A percentile compares a stretch with the other conserved stretches of the same genome.
Conservation (phyloP, 2,888 invertebrate species). For the Eupithecia pulchellata region DNA sequence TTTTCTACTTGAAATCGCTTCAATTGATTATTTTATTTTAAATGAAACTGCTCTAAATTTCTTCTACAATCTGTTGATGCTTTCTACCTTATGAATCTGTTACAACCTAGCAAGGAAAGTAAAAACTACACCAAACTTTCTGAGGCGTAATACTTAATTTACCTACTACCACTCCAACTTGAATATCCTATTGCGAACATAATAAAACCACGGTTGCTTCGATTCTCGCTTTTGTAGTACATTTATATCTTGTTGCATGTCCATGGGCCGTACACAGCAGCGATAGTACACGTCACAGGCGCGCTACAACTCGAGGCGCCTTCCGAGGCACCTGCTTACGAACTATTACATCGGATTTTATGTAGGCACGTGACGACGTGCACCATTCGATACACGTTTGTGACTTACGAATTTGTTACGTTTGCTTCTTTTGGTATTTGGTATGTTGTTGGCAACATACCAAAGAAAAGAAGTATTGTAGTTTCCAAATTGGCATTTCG, state of each 20-base stretch:
- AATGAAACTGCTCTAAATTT: too few relatives aligned
- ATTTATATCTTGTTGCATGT: slow-evolving; percentile 24
- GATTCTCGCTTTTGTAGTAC: slow-evolving; percentile 11
- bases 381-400: slow-evolving; percentile 19
- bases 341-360: slow-evolving; percentile 24
- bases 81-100: too few relatives aligned
- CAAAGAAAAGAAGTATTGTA: too few relatives aligned
- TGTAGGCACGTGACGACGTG: slow-evolving; percentile 24
- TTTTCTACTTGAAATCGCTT: too few relatives aligned
- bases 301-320: slow-evolving; percentile 23
- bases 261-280: slow-evolving; percentile 11
- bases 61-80: not conserved
- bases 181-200: not conserved
- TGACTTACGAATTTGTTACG: slow-evolving; percentile 12
- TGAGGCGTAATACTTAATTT: not conserved
- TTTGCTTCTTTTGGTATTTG: slow-evolving; percentile 2
- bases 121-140: not conserved
- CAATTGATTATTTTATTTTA: too few relatives aligned
- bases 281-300: slow-evolving; percentile 5
- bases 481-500: not conserved
- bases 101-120: not conserved
- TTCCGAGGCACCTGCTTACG: slow-evolving; percentile 12
- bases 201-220: not conserved
- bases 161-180: not conserved
- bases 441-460: not conserved